Base-by-base conservation (phyloP, 2,888 invertebrate genomes). In the Mechanitis mazaeus region DNA sequence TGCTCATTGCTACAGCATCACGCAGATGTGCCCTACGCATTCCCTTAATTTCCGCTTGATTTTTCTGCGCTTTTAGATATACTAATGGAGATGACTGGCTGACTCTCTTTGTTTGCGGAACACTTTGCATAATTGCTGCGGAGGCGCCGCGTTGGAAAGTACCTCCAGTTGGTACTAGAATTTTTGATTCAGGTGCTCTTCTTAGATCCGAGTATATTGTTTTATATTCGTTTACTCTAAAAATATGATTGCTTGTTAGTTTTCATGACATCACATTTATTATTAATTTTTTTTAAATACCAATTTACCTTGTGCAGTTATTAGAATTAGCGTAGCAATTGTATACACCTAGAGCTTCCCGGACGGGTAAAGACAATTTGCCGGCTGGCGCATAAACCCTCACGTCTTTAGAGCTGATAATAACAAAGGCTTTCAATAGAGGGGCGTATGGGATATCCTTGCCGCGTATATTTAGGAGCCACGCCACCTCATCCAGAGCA, bases 1-100 rank as follows among this genome's bases (percentile, higher is more conserved):
- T 95, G 79, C 97, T 96, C 87, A 98, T 93, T 0, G 97, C 97
- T 0, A 94, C 95, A 0, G 95, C 97, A 83, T 99, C 98, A 58
- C 95, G 91, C 59, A 98, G 87, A 78, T 98, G 97, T 0, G 97
- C 95, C 57, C 88, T 92, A 69, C 93, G 92, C 97, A 98, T 97
- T 56, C 97, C 97, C 59, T 91, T 89, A 33, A 93, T 92, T 84
- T 97, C 97, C 0, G 93, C 91, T 0, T 89, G 83, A 76, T 97
- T 98, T 85, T 99, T 99, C 70, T 94, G 92, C 0, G 97, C 96
- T 78, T 97, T 97, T 86, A 97, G 88, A 64, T 93, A 92, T 58
- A 97, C 94, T 45, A 98, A 94, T 0, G 97, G 97, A 0, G 97
- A 97, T 3, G 94, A 90, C 63, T 91, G 90, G 66, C 92, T 89